Evolutionary conservation across 2,113 vertebrate species (phyloP), one percentile per base, ranked within the genome.

Genomic region (Perca fluviatilis): DNA sequence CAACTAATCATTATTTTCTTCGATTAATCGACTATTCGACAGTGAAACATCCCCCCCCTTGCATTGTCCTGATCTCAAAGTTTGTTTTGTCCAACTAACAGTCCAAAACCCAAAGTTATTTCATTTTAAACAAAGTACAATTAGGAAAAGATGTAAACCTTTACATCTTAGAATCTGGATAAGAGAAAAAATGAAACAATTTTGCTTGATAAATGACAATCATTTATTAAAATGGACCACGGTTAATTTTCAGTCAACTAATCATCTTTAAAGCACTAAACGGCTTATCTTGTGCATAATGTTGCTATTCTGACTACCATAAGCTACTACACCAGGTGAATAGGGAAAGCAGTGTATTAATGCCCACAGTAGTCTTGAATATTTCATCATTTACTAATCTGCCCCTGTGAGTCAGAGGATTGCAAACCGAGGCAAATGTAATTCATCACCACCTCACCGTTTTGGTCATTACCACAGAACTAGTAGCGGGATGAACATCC

Each of bases 321-420:
- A 15, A 14, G 0, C 18, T 11, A 6, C 1, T 36, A 33, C 43
- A 25, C 53, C 13, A 69, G 5, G 25, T 69, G 53, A 65, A n/a
- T 13, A 25, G 0, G 19, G 1, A 57, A 51, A 1, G 16, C 19
- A 3, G 54, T 70, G 60, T 62, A 62, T 67, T 81, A 8, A 36
- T 65, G 46, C 15, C 7, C 0, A 14, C 76, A 21, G 14, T 25
- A n/a, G 40, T n/a, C 53, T 77, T 79, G 18, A 66, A 80, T 80
- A 80, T 83, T 70, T 84, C 21, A 83, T 72, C 57, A 65, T 54
- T 54, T 33, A 19, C 30, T 71, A 65, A 80, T 50, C 68, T 67
- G 9, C 51, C 43, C 25, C 50, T 62, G 25, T 33, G 76, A 79
- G 27, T 73, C 60, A 82, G 61, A 68, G 58, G 5, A 78, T 75